These are phyloP conservation scores for Myiozetetes cayanensis DNA, from an alignment of 2,113 vertebrate genomes.

Conservation along the genomic window DNA sequence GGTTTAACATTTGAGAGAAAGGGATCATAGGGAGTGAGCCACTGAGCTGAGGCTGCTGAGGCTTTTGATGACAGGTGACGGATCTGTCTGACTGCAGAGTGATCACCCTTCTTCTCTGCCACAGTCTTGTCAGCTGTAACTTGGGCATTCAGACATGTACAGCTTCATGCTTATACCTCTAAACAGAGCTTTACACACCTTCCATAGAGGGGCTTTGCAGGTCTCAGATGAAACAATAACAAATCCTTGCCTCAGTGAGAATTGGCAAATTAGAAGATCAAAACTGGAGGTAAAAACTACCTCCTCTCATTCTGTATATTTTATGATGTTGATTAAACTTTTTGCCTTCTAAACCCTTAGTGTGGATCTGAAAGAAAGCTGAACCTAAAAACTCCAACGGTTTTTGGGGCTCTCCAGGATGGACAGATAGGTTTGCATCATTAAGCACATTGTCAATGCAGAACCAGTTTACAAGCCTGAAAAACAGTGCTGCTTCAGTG, in stretches of 20 bases:
- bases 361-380: neutral
- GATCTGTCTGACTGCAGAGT: neutral
- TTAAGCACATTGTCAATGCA: neutral
- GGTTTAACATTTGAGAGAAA: neutral
- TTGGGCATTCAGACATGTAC: neutral
- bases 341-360: neutral
- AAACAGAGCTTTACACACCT: neutral
- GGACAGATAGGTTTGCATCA: neutral
- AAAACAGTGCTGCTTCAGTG: neutral
- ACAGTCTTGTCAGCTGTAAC: neutral
- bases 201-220: neutral
- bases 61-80: neutral
- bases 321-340: neutral
- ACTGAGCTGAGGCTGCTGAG: neutral
- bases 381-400: neutral
- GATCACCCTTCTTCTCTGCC: neutral
- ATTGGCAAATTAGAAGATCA: neutral
- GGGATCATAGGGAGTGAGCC: neutral
- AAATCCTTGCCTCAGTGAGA: neutral
- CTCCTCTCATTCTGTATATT: neutral
- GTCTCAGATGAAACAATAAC: neutral
- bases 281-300: neutral
- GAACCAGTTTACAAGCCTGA: neutral
- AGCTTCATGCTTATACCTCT: neutral
- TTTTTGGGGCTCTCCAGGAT: neutral